Percentiles rank a stretch among this genome's conserved stretches.
Evolutionary conservation across 35 echinoderm and acorn worm species (phyloP).

Genomic region (Diadema setosum): DNA sequence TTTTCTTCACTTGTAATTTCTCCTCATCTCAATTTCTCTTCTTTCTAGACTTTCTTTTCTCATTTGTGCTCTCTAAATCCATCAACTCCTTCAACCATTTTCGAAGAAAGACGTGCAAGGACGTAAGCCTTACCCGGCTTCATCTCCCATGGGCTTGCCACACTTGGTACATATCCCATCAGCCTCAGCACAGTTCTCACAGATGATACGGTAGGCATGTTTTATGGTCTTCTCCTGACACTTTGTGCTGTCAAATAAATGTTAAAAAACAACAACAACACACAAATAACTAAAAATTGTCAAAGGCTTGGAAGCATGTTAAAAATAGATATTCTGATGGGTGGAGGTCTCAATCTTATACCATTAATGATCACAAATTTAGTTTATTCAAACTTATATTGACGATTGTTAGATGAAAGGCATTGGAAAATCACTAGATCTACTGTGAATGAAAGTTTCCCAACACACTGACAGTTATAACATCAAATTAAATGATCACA

Average conservation of each 20-base stretch:
- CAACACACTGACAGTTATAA: too few relatives aligned
- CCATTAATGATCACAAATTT: not conserved
- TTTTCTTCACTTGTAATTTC: not conserved
- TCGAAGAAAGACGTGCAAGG: too few relatives aligned
- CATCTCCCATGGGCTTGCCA: conserved; percentile 16
- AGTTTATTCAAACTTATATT: not conserved
- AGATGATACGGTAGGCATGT: conserved; percentile 77
- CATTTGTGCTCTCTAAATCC: too few relatives aligned
- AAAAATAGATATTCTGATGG: not conserved
- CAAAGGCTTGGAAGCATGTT: not conserved
- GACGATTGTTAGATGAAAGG: not conserved
- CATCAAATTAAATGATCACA: too few relatives aligned
- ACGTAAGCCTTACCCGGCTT: not conserved
- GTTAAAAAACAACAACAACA: not conserved
- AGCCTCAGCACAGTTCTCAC: conserved; percentile 51
- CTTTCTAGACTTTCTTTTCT: not conserved
- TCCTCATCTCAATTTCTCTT: not conserved
- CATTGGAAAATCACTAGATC: not conserved
- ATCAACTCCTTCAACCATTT: too few relatives aligned
- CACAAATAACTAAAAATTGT: not conserved
- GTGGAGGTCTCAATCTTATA: not conserved
- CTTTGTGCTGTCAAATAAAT: conserved; percentile 54
- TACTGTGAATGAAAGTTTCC: too few relatives aligned
- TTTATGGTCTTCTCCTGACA: conserved; percentile 75
- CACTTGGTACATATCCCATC: conserved; percentile 69